These are phyloP conservation scores for Distichodus sexfasciatus DNA, from an alignment of 2,797 vertebrate genomes.

Conservation along the genomic window DNA sequence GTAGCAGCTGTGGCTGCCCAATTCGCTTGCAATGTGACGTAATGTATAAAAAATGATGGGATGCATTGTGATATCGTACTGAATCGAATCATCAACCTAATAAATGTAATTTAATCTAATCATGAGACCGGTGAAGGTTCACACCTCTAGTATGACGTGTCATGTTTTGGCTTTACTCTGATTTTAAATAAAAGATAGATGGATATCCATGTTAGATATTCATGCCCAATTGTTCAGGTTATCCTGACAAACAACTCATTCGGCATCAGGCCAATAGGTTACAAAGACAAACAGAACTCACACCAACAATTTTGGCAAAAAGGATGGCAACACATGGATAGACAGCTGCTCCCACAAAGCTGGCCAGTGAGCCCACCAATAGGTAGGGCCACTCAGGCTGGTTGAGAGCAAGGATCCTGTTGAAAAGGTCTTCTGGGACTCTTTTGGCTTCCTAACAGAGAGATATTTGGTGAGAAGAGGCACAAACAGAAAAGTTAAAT, in stretches of 20 bases:
- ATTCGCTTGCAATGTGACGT: too few species aligned
- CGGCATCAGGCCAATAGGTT: background rate
- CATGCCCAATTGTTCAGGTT: too few species aligned
- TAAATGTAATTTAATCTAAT: too few species aligned
- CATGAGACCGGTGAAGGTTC: too few species aligned
- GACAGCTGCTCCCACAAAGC: conserved; percentile 64
- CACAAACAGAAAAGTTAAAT: background rate
- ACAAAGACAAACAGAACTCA: conserved; percentile 26
- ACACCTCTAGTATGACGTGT: too few species aligned
- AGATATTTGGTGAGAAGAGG: background rate
- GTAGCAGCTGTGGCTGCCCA: too few species aligned
- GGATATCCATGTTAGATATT: too few species aligned
- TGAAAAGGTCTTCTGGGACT: conserved; percentile 58
- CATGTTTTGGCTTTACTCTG: too few species aligned
- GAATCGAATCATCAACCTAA: too few species aligned
- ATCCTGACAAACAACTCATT: background rate
- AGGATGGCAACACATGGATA: conserved; percentile 59
- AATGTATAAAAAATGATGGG: too few species aligned
- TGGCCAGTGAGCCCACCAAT: conserved; percentile 63
- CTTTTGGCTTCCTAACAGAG: conserved; percentile 56
- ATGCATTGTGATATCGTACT: too few species aligned
- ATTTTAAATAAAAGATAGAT: too few species aligned
- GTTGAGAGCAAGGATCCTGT: conserved; percentile 66
- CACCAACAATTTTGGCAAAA: conserved; percentile 61
- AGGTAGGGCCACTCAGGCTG: conserved; percentile 67